Conservation (phyloP, 2,797 vertebrate species). For the Antennarius maculatus region DNA sequence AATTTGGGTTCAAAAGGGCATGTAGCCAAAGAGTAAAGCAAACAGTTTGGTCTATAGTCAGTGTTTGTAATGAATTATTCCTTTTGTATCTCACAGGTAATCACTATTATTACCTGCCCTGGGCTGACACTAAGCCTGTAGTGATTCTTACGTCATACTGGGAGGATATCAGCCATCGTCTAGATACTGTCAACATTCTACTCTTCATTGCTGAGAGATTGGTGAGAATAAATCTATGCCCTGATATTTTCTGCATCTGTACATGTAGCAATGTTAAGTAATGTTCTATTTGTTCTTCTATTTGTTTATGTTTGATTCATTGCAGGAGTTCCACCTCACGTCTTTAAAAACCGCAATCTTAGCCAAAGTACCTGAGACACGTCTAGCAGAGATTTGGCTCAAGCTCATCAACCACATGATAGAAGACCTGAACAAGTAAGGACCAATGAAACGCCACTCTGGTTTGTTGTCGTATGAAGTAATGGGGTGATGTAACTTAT, state of each 20-base stretch:
- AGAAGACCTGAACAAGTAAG: constrained; percentile 87
- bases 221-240: constrained; percentile 74
- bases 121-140: constrained; percentile 93
- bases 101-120: constrained; percentile 96
- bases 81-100: constrained; percentile 83
- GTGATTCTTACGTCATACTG: constrained; percentile 94
- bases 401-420: constrained; percentile 89
- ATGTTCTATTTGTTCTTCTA: neutral
- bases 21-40: neutral
- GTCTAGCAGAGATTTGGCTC: constrained; percentile 86
- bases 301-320: constrained; percentile 39
- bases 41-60: neutral
- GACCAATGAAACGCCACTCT: neutral
- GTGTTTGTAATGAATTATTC: constrained; percentile 45
- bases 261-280: neutral
- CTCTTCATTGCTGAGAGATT: constrained; percentile 85
- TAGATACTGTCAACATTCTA: constrained; percentile 89
- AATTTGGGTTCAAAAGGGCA: neutral
- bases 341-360: constrained; percentile 88
- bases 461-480: neutral
- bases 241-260: constrained; percentile 4
- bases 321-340: constrained; percentile 67
- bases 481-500: constrained; percentile 2
- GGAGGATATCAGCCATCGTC: constrained; percentile 96
- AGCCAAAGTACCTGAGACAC: constrained; percentile 83